A percentile compares a stretch with the other conserved stretches of the same genome.
Evolutionary conservation across 2,888 invertebrate species (phyloP).

Genomic region (Dynastes maya): DNA sequence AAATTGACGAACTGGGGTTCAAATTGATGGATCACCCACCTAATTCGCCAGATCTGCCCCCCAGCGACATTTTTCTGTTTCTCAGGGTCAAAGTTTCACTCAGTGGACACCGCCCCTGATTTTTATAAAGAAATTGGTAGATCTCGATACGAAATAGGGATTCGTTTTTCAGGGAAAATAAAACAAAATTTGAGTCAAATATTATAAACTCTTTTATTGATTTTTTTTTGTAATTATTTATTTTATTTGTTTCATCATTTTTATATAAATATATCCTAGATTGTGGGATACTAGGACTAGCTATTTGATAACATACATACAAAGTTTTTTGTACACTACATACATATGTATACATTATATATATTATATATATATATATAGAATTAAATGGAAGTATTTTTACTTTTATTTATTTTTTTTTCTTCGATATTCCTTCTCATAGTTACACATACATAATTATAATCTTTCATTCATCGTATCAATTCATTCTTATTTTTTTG

Average conservation of each 20-base stretch:
- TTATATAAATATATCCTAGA: slow-evolving; percentile 69
- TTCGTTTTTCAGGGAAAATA: slow-evolving; percentile 9
- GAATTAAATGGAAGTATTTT: slow-evolving; percentile 64
- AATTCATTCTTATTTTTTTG: slow-evolving; percentile 46
- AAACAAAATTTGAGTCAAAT: slow-evolving; percentile 49
- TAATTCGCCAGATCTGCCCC: too few relatives aligned
- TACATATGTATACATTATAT: slow-evolving; percentile 59
- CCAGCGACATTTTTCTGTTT: too few relatives aligned
- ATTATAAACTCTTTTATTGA: slow-evolving; percentile 64
- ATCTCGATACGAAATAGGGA: too few relatives aligned
- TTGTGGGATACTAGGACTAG: slow-evolving; percentile 66
- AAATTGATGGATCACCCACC: too few relatives aligned
- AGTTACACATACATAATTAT: slow-evolving; percentile 1
- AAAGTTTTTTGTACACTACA: slow-evolving; percentile 68
- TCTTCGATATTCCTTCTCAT: background rate
- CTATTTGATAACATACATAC: slow-evolving; percentile 67
- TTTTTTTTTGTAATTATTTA: slow-evolving; percentile 4
- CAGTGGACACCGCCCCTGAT: too few relatives aligned
- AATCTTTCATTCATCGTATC: slow-evolving; percentile 4
- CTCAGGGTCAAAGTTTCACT: too few relatives aligned
- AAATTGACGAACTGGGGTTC: too few relatives aligned
- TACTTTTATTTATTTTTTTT: slow-evolving; percentile 26
- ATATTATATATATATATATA: background rate
- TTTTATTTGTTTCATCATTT: slow-evolving; percentile 55
- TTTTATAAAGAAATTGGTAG: too few relatives aligned